Evolutionary conservation across 2,113 vertebrate species (phyloP).

Genomic region (Zootoca vivipara): DNA sequence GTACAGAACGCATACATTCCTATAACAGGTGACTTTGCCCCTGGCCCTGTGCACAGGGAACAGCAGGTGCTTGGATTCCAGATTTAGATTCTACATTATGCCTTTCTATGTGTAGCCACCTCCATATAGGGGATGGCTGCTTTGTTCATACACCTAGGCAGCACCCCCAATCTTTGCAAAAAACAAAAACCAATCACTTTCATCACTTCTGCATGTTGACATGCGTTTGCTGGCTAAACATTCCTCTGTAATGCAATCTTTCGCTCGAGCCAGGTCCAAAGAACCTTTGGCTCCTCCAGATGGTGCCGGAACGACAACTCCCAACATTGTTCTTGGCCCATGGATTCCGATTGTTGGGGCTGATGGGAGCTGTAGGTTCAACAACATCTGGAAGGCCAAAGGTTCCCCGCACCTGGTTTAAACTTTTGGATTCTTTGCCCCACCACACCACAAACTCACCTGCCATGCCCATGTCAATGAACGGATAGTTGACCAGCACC

Average conservation of each 20-base stretch:
- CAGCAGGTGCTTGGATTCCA: not conserved
- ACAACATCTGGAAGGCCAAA: no score
- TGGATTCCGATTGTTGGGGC: no score
- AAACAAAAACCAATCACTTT: not conserved
- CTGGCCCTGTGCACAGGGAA: no score
- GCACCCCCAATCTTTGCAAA: not conserved
- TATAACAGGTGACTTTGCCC: no score
- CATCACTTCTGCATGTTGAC: not conserved
- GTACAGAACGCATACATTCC: no score
- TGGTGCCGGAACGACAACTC: not conserved
- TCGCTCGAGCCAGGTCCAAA: not conserved
- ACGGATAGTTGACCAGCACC: slow-evolving; percentile 94
- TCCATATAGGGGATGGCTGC: not conserved
- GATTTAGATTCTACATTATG: not conserved
- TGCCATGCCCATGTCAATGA: slow-evolving; percentile 87
- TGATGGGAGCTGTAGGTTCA: no score
- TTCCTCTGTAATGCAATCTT: not conserved
- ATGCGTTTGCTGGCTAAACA: not conserved
- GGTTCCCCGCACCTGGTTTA: no score
- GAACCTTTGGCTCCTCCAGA: not conserved
- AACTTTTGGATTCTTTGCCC: no score
- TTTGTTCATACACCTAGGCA: no score
- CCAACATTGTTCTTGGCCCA: not conserved
- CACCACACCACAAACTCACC: slow-evolving; percentile 68
- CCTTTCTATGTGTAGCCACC: not conserved